These are phyloP conservation scores for Chloromyia formosa DNA, from an alignment of 2,888 invertebrate genomes.

Conservation along the genomic window DNA sequence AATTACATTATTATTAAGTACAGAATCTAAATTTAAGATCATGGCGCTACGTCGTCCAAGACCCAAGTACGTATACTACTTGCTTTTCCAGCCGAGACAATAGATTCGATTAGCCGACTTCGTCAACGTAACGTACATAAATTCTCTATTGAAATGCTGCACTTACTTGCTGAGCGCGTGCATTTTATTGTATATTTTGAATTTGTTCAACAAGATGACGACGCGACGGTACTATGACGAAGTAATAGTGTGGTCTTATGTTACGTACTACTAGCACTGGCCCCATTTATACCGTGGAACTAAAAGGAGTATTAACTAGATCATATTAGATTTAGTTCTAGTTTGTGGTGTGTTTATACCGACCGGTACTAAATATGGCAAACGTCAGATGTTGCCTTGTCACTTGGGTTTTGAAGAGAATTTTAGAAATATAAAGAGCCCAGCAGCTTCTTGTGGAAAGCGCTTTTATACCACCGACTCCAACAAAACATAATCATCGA, in stretches of 20 bases:
- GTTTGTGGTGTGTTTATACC: too few relatives aligned
- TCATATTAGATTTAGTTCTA: too few relatives aligned
- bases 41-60: conserved; percentile 24
- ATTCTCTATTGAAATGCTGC: neutral
- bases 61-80: neutral
- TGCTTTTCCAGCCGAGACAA: neutral
- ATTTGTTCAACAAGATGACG: neutral
- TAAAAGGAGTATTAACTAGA: too few relatives aligned
- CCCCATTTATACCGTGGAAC: neutral
- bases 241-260: neutral
- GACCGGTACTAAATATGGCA: too few relatives aligned
- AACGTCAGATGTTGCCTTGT: too few relatives aligned
- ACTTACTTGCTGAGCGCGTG: neutral
- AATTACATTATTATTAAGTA: conserved; percentile 23
- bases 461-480: too few relatives aligned
- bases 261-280: too few relatives aligned
- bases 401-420: too few relatives aligned
- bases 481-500: too few relatives aligned
- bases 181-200: conserved; percentile 4
- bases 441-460: too few relatives aligned
- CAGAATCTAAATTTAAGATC: conserved; percentile 29
- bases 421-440: too few relatives aligned
- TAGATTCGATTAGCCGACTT: neutral
- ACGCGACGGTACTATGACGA: neutral
- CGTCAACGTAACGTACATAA: neutral